Base-by-base conservation (phyloP, 2,113 vertebrate genomes). In the Clupea harengus region DNA sequence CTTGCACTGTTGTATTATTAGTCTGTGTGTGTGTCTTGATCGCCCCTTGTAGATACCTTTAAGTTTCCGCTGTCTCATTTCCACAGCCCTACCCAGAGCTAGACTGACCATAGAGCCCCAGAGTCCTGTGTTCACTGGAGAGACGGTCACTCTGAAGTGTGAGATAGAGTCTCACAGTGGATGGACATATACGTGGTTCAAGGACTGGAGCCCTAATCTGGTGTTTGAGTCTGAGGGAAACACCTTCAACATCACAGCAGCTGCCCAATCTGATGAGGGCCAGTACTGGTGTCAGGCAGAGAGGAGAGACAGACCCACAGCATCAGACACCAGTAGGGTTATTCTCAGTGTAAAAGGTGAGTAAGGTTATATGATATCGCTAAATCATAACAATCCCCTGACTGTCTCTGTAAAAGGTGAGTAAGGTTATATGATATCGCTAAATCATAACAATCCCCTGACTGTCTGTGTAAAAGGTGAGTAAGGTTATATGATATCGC, bases 261-360 rank as follows among this genome's bases (percentile, higher is more conserved):
- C 3, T 15, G 3, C 17, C 57, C 64, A 45, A 28, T 72, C 81
- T 83, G 64, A 83, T 57, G 2, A 11, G 47, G 60, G 15, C 47
- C 81, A 28, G 44, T 86, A 82, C 60, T 17, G 46, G 85, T 86
- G 85, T 83, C 82, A n/a, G 75, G 85, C 57, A 52, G 81, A 57
- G 32, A 83, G 44, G 39, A 8, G 5, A 52, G 13, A 80, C 25
- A 72, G 64, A 28, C 64, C 57, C 20, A 83, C 3, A 20, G 8
- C 22, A 44, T 17, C 57, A 60, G 22, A 28, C 2, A 60, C 28
- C 17, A 49, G 45, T 50, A 49, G 1, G 32, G 46, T 72, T 25
- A 82, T 9, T 10, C 45, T 82, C 15, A 2, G n/a, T 25, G 46
- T 46, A 82, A n/a, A n/a, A n/a, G n/a, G n/a, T n/a, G n/a, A n/a